phyloP scores from a whole-genome alignment of 2,113 vertebrate genomes.

The Aphyosemion australe region DNA sequence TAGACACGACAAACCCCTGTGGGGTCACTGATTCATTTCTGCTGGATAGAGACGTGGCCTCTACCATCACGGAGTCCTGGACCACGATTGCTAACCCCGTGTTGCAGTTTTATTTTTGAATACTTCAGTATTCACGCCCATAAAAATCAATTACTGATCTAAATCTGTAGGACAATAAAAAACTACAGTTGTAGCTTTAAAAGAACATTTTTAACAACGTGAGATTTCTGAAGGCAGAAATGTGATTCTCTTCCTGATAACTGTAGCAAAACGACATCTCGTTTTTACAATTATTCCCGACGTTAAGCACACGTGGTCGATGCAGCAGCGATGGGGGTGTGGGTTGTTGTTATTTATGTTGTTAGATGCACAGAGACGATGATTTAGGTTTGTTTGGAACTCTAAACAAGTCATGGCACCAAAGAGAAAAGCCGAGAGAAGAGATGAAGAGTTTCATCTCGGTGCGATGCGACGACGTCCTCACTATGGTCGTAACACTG shows the following conservation, averaged over 20 bases:
- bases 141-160: conserved; percentile 17
- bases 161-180: conserved; percentile 30
- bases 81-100: conserved; percentile 54
- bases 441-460: conserved; percentile 10
- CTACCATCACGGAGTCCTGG: conserved; percentile 28
- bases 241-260: conserved; percentile 36
- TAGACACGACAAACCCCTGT: too few relatives aligned
- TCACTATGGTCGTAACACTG: conserved; percentile 47
- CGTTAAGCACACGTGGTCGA: conserved; percentile 49
- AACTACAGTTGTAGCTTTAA: neutral
- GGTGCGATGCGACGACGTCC: conserved; percentile 13
- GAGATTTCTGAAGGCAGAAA: conserved; percentile 42
- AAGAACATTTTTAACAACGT: too few relatives aligned
- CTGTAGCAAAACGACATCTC: conserved; percentile 44
- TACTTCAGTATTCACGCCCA: conserved; percentile 14
- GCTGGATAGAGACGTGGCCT: conserved; percentile 77
- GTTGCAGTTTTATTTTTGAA: conserved; percentile 12
- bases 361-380: conserved; percentile 38
- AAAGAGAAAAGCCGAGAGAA: conserved; percentile 57
- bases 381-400: conserved; percentile 41
- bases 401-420: conserved; percentile 47
- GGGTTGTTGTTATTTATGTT: conserved; percentile 24
- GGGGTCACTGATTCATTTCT: conserved; percentile 70
- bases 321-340: conserved; percentile 47
- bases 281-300: conserved; percentile 6